Percentiles rank a stretch among this genome's conserved stretches.
phyloP scores from a whole-genome alignment of 1,140 invertebrate species.

The Diachasma alloeum region DNA sequence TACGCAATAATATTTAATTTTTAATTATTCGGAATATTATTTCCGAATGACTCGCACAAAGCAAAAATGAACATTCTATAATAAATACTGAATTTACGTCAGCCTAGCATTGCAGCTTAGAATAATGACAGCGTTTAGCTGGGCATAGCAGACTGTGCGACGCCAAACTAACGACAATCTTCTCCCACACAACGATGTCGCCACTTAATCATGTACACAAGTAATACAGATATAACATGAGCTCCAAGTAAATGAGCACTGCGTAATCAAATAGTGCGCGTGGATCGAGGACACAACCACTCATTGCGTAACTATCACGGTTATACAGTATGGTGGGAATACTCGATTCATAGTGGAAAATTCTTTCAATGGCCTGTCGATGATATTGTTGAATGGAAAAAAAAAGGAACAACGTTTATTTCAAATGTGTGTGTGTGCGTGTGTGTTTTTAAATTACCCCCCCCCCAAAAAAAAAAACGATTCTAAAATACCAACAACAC shows the following conservation, averaged over 20 bases:
- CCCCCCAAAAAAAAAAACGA: too few relatives aligned
- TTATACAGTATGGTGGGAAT: slow-evolving; percentile 1
- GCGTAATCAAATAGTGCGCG: background rate
- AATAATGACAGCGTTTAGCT: background rate
- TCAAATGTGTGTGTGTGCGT: too few relatives aligned
- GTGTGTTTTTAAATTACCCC: too few relatives aligned
- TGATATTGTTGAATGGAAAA: too few relatives aligned
- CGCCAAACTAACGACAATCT: slow-evolving; percentile 32
- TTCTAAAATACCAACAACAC: too few relatives aligned
- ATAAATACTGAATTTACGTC: slow-evolving; percentile 4
- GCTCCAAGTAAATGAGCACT: background rate
- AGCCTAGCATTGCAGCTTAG: background rate
- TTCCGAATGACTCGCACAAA: background rate
- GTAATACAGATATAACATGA: background rate
- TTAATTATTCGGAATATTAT: background rate
- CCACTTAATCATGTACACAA: background rate
- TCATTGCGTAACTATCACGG: slow-evolving; percentile 19
- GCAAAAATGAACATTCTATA: background rate
- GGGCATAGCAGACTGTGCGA: slow-evolving; percentile 30
- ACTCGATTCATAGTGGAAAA: background rate
- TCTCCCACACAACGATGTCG: background rate
- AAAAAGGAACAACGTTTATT: too few relatives aligned
- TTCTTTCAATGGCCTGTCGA: background rate
- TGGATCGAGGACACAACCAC: slow-evolving; percentile 20
- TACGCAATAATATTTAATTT: too few relatives aligned